Percentiles rank a stretch among this genome's conserved stretches.
Conservation (phyloP, 2,797 vertebrate genomes). For the Eulemur coronatus region DNA sequence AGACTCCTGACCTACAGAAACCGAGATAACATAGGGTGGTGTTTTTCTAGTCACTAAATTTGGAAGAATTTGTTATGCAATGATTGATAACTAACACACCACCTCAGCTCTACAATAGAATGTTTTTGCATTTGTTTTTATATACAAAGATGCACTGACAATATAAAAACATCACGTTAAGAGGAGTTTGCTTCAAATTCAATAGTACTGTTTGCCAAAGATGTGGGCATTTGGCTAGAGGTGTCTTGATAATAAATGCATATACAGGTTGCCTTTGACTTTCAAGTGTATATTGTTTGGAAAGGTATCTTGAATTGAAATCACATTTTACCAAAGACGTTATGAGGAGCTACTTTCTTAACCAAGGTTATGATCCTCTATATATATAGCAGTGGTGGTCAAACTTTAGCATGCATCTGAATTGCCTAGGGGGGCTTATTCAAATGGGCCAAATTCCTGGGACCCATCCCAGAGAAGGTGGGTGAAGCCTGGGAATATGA, state of each 20-base stretch:
- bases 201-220: neutral
- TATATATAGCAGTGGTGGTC: neutral
- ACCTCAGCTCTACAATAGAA: neutral
- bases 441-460: neutral
- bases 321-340: neutral
- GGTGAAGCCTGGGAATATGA: neutral
- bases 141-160: neutral
- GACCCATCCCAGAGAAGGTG: neutral
- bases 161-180: neutral
- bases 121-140: neutral
- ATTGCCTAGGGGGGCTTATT: neutral
- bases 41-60: neutral
- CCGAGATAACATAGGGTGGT: neutral
- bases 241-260: neutral
- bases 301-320: neutral
- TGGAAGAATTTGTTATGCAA: neutral
- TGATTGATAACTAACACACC: neutral
- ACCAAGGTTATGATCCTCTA: neutral
- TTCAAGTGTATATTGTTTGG: neutral
- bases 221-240: neutral
- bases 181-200: neutral
- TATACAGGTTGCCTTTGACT: neutral
- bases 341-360: neutral
- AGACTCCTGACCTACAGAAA: neutral
- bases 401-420: neutral